These are phyloP conservation scores for Pogonocichla stellata DNA, from an alignment of 2,113 vertebrate species.

Conservation along the genomic window DNA sequence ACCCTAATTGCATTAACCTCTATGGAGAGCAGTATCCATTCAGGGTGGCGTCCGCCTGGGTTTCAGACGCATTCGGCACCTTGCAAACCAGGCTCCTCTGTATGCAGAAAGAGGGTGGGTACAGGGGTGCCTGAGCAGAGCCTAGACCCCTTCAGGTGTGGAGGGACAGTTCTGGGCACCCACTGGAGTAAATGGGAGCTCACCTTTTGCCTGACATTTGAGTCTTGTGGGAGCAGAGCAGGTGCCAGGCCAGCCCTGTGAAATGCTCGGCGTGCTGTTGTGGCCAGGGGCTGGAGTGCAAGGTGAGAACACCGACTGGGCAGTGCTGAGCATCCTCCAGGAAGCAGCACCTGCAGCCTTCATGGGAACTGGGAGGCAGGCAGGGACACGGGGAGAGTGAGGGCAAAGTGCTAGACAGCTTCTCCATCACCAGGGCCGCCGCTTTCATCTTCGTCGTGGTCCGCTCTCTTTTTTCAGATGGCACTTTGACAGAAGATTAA, in stretches of 20 bases:
- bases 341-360: neutral
- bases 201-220: neutral
- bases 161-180: neutral
- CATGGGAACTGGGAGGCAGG: neutral
- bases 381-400: neutral
- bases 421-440: constrained; percentile 6
- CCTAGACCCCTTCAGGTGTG: fast-evolving
- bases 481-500: constrained; percentile 90
- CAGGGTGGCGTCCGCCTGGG: neutral
- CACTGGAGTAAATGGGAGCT: neutral
- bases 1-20: constrained; percentile 52
- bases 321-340: neutral
- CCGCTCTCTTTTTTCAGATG: constrained; percentile 70
- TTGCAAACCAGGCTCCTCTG: neutral
- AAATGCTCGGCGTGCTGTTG: neutral
- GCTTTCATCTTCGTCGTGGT: constrained; percentile 52
- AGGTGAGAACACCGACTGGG: neutral
- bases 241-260: fast-evolving
- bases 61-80: fast-evolving
- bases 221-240: fast-evolving
- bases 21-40: neutral
- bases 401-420: neutral
- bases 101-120: fast-evolving
- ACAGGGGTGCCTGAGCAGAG: neutral
- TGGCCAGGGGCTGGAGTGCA: too few species aligned